phyloP scores from a whole-genome alignment of 1,140 invertebrate genomes.

The Caenorhabditis remanei region DNA sequence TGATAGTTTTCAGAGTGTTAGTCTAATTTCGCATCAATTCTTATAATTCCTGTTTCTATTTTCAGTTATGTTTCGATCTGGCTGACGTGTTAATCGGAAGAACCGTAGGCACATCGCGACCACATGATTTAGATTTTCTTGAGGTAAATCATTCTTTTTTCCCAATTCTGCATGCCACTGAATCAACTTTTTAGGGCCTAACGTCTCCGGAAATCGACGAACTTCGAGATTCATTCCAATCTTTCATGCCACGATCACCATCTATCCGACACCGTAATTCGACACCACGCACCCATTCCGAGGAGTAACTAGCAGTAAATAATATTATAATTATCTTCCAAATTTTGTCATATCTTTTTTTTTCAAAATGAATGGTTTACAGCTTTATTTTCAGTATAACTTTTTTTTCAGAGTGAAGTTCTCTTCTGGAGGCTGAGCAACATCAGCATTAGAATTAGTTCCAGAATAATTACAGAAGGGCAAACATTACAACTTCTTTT shows the following conservation, averaged over 20 bases:
- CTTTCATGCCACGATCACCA: conserved; percentile 65
- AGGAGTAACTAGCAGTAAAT: background rate
- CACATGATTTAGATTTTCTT: conserved; percentile 23
- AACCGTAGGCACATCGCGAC: conserved; percentile 47
- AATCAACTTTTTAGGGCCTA: conserved; percentile 45
- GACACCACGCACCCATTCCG: conserved; percentile 41
- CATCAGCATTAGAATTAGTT: no score
- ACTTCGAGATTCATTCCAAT: conserved; percentile 68
- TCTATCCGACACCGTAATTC: conserved; percentile 36
- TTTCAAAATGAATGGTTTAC: conserved; percentile 11
- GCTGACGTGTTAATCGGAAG: conserved; percentile 61
- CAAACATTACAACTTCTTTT: no score
- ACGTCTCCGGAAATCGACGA: conserved; percentile 69
- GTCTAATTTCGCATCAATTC: conserved; percentile 2
- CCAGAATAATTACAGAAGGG: no score
- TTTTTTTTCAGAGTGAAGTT: background rate
- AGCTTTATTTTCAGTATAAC: background rate
- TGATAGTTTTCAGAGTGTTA: conserved; percentile 66
- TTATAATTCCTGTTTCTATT: conserved; percentile 13
- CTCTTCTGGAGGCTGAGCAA: no score
- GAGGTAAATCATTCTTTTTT: background rate
- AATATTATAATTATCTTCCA: conserved; percentile 20
- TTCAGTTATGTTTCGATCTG: conserved; percentile 67
- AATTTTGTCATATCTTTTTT: conserved; percentile 43
- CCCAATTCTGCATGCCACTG: background rate